Evolutionary conservation across 2,888 invertebrate genomes (phyloP).

Genomic region (Malachius bipustulatus): DNA sequence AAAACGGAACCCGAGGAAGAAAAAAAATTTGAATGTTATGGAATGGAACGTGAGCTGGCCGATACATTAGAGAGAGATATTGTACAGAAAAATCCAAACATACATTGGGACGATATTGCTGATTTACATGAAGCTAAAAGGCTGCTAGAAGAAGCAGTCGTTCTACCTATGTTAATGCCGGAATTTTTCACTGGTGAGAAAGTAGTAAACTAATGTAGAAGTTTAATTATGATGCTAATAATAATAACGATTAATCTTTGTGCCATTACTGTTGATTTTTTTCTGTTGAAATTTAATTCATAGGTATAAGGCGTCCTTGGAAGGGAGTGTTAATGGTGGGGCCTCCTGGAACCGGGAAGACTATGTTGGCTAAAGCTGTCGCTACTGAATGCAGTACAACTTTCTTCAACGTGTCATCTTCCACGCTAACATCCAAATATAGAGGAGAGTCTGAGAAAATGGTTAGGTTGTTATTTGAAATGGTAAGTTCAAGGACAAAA

Average conservation of each 20-base stretch:
- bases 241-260: too few relatives aligned
- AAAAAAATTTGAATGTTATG: slow-evolving; percentile 71
- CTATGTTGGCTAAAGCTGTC: slow-evolving; percentile 94
- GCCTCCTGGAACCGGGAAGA: slow-evolving; percentile 89
- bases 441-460: slow-evolving; percentile 99
- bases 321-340: slow-evolving; percentile 93
- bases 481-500: slow-evolving; percentile 50
- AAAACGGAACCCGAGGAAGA: slow-evolving; percentile 51
- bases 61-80: slow-evolving; percentile 88
- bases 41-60: slow-evolving; percentile 81
- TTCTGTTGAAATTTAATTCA: slow-evolving; percentile 16
- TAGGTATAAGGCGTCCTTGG: slow-evolving; percentile 90
- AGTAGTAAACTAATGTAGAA: too few relatives aligned
- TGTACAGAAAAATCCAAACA: slow-evolving; percentile 92
- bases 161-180: slow-evolving; percentile 95
- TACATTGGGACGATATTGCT: slow-evolving; percentile 90
- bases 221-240: too few relatives aligned
- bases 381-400: slow-evolving; percentile 97
- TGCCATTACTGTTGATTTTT: too few relatives aligned
- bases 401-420: slow-evolving; percentile 94
- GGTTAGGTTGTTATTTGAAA: slow-evolving; percentile 90
- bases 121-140: slow-evolving; percentile 82
- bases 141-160: slow-evolving; percentile 91
- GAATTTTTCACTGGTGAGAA: slow-evolving; percentile 96
- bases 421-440: slow-evolving; percentile 96